phyloP scores from a whole-genome alignment of 2,797 vertebrate genomes.

The Karalla daura region DNA sequence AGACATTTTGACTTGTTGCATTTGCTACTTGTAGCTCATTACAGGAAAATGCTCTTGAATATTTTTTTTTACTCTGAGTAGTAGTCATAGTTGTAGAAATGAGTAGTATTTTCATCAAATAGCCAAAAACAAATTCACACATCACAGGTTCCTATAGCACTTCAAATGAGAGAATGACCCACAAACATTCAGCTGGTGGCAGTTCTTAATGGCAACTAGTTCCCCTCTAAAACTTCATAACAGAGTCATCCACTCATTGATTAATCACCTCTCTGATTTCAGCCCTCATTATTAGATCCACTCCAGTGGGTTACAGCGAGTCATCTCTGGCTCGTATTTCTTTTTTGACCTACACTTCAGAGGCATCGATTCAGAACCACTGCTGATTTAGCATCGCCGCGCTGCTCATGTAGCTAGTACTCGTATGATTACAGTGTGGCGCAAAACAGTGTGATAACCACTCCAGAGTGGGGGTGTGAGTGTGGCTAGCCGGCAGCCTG shows the following conservation, averaged over 20 bases:
- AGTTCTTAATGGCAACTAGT: too few relatives aligned
- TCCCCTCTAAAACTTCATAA: too few relatives aligned
- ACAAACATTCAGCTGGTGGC: too few relatives aligned
- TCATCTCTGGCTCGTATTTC: background rate
- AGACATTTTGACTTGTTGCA: background rate
- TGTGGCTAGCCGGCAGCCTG: too few relatives aligned
- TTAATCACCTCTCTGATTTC: background rate
- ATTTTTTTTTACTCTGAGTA: too few relatives aligned
- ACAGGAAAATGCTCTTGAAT: background rate
- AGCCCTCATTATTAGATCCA: background rate
- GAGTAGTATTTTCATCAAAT: background rate
- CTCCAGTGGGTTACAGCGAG: background rate
- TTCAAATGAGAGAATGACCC: background rate
- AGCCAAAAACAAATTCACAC: background rate
- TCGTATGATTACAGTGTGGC: slow-evolving; percentile 29
- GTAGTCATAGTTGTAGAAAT: too few relatives aligned
- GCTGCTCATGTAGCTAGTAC: slow-evolving; percentile 14
- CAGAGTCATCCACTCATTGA: background rate
- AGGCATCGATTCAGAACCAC: background rate
- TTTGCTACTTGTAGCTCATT: background rate
- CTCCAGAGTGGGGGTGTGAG: too few relatives aligned
- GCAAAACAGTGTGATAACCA: slow-evolving; percentile 33
- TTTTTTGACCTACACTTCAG: background rate
- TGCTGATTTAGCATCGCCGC: background rate
- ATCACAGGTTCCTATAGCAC: background rate